A percentile compares a stretch with the other conserved stretches of the same genome.
phyloP scores from a whole-genome alignment of 2,888 invertebrate genomes.

The Oscheius sp. region DNA sequence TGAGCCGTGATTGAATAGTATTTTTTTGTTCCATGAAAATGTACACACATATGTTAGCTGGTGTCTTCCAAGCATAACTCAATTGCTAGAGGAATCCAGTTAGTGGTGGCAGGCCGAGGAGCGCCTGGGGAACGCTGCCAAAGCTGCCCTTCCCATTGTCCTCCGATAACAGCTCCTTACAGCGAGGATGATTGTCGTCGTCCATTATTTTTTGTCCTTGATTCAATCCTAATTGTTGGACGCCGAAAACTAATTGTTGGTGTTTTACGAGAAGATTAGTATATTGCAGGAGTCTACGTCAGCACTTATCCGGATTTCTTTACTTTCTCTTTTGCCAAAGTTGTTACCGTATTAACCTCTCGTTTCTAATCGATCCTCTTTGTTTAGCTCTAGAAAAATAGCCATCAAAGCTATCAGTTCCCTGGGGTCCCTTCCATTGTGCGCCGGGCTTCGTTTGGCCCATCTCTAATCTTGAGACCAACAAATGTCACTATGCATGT shows the following conservation, averaged over 20 bases:
- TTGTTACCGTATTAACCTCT: too few relatives aligned
- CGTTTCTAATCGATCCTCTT: too few relatives aligned
- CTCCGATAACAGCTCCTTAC: constrained; percentile 13
- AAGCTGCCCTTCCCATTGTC: constrained; percentile 11
- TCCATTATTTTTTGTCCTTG: constrained; percentile 13
- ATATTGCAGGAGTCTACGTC: not conserved
- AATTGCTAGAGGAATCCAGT: constrained; percentile 32
- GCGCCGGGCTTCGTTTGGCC: constrained; percentile 30
- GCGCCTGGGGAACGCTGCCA: constrained; percentile 30
- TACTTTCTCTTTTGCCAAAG: too few relatives aligned
- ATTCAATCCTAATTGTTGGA: constrained; percentile 12
- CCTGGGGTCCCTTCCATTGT: constrained; percentile 34
- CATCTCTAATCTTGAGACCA: constrained; percentile 24
- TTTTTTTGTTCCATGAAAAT: too few relatives aligned
- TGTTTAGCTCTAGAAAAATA: not conserved
- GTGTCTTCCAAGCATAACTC: constrained; percentile 36
- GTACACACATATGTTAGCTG: constrained; percentile 33
- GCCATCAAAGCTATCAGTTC: constrained; percentile 24
- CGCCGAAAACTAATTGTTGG: not conserved
- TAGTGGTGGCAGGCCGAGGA: constrained; percentile 36
- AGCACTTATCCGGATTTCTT: not conserved
- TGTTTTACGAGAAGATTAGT: constrained; percentile 5
- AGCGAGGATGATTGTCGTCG: not conserved
- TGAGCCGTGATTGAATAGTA: too few relatives aligned
- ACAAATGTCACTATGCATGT: constrained; percentile 12